Percentiles rank a stretch among this genome's conserved stretches.
Evolutionary conservation across 2,113 vertebrate species (phyloP).

Genomic region (Grallaria varia): DNA sequence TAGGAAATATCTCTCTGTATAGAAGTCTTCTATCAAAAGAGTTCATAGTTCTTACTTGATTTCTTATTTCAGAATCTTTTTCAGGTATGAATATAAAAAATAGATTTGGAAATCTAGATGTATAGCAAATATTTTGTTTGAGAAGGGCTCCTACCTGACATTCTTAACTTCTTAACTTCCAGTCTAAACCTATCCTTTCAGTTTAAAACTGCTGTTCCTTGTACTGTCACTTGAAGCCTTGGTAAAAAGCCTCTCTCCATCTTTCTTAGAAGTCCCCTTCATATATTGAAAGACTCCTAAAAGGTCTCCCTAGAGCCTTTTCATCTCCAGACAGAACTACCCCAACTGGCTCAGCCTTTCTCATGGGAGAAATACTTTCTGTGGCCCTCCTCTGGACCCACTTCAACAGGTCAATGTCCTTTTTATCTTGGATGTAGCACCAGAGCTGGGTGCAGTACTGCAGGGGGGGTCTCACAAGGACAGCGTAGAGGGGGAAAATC

Average conservation of each 20-base stretch:
- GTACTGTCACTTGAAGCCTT: neutral
- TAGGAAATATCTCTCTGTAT: neutral
- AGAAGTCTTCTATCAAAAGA: neutral
- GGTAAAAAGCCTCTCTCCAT: neutral
- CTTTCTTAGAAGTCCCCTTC: neutral
- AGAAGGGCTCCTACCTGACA: neutral
- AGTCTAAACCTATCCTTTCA: neutral
- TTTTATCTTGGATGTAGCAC: fast-evolving
- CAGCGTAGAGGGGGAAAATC: neutral
- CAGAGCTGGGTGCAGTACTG: neutral
- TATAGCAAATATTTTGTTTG: neutral
- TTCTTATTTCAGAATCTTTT: neutral
- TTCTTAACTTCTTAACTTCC: neutral
- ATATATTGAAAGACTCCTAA: neutral
- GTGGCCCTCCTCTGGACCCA: neutral
- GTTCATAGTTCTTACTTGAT: neutral
- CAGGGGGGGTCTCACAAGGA: neutral
- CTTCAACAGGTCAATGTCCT: fast-evolving
- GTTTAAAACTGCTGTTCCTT: neutral
- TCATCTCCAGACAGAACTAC: neutral
- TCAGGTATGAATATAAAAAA: neutral
- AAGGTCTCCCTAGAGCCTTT: neutral
- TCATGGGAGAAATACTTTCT: neutral
- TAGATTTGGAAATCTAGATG: neutral
- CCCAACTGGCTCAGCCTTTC: neutral